Conservation (phyloP, 2,113 vertebrate genomes). For the Turnix velox region DNA sequence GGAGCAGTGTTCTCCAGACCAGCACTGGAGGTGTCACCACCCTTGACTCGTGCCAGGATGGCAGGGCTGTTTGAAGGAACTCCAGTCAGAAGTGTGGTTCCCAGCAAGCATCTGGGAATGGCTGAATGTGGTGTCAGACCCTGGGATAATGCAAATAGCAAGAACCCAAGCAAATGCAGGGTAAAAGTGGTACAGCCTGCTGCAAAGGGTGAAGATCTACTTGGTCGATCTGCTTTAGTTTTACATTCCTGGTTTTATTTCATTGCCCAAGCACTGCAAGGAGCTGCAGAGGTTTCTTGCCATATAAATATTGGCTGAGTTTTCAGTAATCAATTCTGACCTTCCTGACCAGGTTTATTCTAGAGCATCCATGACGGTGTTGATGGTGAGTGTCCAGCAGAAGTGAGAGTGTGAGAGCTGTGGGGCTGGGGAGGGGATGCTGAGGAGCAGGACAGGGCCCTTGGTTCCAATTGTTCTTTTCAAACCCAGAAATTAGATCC, state of each 20-base stretch:
- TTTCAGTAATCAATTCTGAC: background rate
- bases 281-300: background rate
- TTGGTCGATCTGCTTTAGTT: background rate
- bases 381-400: fast-evolving
- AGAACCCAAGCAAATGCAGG: background rate
- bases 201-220: fast-evolving
- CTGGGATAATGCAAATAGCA: background rate
- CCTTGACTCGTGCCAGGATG: background rate
- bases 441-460: background rate
- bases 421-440: background rate
- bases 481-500: constrained; percentile 12
- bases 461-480: background rate
- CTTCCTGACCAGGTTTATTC: background rate
- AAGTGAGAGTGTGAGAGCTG: background rate
- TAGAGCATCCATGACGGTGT: fast-evolving
- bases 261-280: background rate
- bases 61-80: background rate
- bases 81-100: background rate
- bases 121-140: background rate
- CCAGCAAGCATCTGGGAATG: background rate
- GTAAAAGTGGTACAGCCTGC: background rate
- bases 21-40: background rate
- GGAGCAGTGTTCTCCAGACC: background rate
- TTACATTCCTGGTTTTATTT: background rate
- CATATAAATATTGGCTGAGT: background rate